phyloP scores from a whole-genome alignment of 2,888 invertebrate genomes.

The Steinernema carpocapsae region DNA sequence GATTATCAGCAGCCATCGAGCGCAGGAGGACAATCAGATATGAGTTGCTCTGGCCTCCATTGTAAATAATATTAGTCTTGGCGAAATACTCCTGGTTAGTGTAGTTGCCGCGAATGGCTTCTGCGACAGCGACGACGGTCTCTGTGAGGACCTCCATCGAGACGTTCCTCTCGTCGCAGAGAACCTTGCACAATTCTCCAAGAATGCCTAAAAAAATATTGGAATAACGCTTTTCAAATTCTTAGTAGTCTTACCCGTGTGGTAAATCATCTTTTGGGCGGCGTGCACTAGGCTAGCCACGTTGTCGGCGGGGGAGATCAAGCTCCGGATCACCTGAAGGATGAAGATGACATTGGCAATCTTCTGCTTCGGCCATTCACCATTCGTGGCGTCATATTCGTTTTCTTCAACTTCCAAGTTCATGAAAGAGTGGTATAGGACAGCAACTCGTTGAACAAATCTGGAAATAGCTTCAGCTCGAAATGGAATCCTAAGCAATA shows the following conservation, averaged over 20 bases:
- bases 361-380: constrained; percentile 75
- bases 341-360: constrained; percentile 88
- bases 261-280: constrained; percentile 88
- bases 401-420: constrained; percentile 62
- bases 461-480: constrained; percentile 73
- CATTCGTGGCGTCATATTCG: constrained; percentile 42
- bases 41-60: constrained; percentile 74
- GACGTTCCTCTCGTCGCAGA: constrained; percentile 89
- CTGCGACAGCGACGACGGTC: constrained; percentile 91
- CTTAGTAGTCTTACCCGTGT: constrained; percentile 79
- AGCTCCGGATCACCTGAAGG: constrained; percentile 83
- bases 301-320: constrained; percentile 88
- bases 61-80: constrained; percentile 68
- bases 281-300: constrained; percentile 79
- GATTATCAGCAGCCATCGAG: constrained; percentile 99
- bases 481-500: not conserved
- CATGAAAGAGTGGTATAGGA: constrained; percentile 80
- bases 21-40: constrained; percentile 91
- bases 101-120: constrained; percentile 87
- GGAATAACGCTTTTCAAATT: no score
- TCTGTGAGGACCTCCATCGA: constrained; percentile 92
- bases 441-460: constrained; percentile 84
- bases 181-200: constrained; percentile 82
- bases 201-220: constrained; percentile 75
- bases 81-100: constrained; percentile 90